Evolutionary conservation across 2,797 vertebrate genomes (phyloP), one percentile per base, ranked within the genome.

Genomic region (Novumbra hubbsi): DNA sequence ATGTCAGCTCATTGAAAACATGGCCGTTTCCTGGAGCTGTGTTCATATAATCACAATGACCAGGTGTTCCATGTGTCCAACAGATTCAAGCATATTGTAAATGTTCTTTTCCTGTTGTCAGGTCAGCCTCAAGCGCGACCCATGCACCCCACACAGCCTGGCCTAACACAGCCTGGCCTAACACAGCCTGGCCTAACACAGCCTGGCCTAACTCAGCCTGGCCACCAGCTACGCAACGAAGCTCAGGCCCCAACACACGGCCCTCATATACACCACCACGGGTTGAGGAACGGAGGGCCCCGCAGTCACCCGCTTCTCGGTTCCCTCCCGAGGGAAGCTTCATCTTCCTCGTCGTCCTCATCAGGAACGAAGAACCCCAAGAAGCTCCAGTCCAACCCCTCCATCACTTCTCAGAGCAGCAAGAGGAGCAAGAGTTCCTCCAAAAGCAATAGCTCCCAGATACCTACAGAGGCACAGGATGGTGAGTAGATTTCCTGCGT

Each of bases 381-480:
- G 78, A 97, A 96, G 81, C 89, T 98, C 88, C 96, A 94, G 85
- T 89, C 95, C 0, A 96, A 96, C 85, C 94, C 96, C 0, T 97
- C 96, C 78, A 94, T 98, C 88, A 95, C 95, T 87, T 97, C 96
- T 88, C 96, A 97, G 87, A 88, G 93, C 91, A 96, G 96, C 92
- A 97, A 94, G 90, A 96, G 95, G 86, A 97, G 96, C 91, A 98
- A 96, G 89, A 91, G 93, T 82, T 97, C 96, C 90, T 94, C 94
- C 76, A 96, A 96, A 76, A 95, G 96, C 0, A 92, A 94, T 76
- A 92, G 94, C 66, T 97, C 96, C 7, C 96, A 98, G 91, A 96
- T 98, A 72, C 96, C 97, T 55, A 93, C 93, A 28, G 95, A 97
- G 83, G 95, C 94, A 0, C 96, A 96, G 86, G 95, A 98, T 79